Conservation (phyloP, 2,113 vertebrate genomes). For the Ceratotherium simum region DNA sequence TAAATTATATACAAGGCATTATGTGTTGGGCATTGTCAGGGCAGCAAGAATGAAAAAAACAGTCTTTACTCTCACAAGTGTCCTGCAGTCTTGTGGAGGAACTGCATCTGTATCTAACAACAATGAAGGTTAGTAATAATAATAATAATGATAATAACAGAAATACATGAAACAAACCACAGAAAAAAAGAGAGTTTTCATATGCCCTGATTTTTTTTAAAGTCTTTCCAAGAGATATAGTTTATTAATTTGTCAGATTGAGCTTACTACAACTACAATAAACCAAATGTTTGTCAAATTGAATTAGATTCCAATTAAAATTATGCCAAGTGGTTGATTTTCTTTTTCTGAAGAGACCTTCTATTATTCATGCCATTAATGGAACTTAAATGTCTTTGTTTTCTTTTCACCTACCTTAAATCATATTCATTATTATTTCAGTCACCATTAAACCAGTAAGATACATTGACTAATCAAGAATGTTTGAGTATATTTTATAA, state of each 20-base stretch:
- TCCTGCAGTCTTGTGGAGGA: background rate
- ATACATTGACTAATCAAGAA: background rate
- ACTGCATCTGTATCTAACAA: background rate
- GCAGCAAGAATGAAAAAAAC: background rate
- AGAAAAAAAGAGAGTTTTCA: background rate
- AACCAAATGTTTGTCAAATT: background rate
- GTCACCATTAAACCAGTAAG: background rate
- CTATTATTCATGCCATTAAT: background rate
- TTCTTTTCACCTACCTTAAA: background rate
- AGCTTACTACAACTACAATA: background rate
- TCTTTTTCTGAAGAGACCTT: background rate
- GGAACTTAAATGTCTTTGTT: background rate
- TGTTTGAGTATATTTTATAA: background rate
- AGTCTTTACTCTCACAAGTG: background rate
- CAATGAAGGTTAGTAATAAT: background rate
- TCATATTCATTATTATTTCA: background rate
- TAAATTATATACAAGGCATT: background rate
- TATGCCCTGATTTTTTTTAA: background rate
- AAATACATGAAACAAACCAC: background rate
- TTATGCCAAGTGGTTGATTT: background rate
- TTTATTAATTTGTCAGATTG: background rate
- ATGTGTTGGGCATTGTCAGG: background rate
- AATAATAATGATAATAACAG: background rate
- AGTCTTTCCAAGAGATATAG: background rate
- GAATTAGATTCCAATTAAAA: slow-evolving; percentile 6